Percentiles rank a stretch among this genome's conserved stretches.
Evolutionary conservation across 1,140 invertebrate species (phyloP).

Genomic region (Ptiloglossa arizonensis): DNA sequence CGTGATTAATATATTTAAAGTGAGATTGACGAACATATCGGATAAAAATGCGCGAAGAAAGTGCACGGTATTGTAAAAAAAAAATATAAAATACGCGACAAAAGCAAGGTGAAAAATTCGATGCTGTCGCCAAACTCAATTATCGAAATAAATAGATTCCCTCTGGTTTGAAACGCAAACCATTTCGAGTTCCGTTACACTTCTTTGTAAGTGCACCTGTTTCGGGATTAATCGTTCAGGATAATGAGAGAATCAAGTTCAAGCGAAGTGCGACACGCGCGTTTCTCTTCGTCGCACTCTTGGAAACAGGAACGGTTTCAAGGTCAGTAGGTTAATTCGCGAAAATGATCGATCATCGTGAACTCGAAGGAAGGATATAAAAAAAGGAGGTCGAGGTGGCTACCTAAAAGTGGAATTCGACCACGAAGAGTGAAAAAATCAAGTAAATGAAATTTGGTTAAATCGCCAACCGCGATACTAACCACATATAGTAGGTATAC

Average conservation of each 20-base stretch:
- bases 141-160: not conserved
- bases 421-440: not conserved
- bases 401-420: not conserved
- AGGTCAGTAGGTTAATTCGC: slow-evolving; percentile 56
- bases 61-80: no score
- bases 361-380: no score
- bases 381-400: not conserved
- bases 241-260: not conserved
- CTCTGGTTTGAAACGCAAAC: not conserved
- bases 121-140: not conserved
- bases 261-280: not conserved
- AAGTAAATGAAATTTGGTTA: no score
- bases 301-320: slow-evolving; percentile 35
- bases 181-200: slow-evolving; percentile 15
- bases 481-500: no score
- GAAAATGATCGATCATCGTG: slow-evolving; percentile 41
- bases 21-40: no score
- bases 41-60: no score
- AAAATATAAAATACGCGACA: no score
- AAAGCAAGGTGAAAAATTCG: slow-evolving; percentile 6
- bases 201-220: not conserved
- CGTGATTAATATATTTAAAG: no score
- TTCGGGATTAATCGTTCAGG: not conserved
- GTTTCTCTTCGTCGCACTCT: no score
- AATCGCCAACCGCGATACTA: no score